Percentiles rank a stretch among this genome's conserved stretches.
Conservation (phyloP, 2,888 invertebrate species). For the Drosophila villosipedis region DNA sequence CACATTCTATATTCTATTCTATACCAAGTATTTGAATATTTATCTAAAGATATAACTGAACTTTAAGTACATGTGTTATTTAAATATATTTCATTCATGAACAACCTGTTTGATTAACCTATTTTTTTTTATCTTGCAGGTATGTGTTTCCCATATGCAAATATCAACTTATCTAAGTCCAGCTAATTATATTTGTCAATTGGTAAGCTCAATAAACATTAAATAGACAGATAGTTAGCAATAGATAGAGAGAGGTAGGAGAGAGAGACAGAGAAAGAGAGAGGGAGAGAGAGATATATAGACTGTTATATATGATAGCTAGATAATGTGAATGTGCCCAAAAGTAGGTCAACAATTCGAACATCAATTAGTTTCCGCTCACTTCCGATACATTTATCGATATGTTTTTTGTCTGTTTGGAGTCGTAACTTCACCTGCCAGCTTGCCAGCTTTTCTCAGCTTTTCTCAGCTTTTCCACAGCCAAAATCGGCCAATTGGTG, state of each 20-base stretch:
- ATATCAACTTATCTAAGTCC: conserved; percentile 32
- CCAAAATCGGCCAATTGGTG: conserved; percentile 1
- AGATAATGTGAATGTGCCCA: conserved; percentile 3
- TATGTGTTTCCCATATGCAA: conserved; percentile 48
- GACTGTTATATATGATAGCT: background rate
- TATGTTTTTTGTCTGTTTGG: conserved; percentile 1
- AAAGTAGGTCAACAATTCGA: conserved; percentile 30
- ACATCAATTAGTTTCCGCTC: conserved; percentile 3
- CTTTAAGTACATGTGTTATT: background rate
- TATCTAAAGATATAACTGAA: background rate
- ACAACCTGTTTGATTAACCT: conserved; percentile 35
- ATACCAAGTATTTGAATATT: background rate
- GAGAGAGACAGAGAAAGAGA: too few relatives aligned
- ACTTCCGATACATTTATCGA: conserved; percentile 34
- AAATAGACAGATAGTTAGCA: background rate
- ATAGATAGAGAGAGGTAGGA: background rate
- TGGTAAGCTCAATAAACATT: conserved; percentile 41
- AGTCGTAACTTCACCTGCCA: conserved; percentile 10
- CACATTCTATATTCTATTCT: too few relatives aligned
- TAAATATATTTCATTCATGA: conserved; percentile 16
- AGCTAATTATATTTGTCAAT: conserved; percentile 15
- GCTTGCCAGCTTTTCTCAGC: background rate
- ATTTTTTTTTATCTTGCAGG: conserved; percentile 51
- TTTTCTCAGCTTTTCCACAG: background rate
- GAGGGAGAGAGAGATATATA: background rate